Percentiles rank a stretch among this genome's conserved stretches.
phyloP scores from a whole-genome alignment of 2,888 invertebrate genomes.

The Cheilosia grossa region DNA sequence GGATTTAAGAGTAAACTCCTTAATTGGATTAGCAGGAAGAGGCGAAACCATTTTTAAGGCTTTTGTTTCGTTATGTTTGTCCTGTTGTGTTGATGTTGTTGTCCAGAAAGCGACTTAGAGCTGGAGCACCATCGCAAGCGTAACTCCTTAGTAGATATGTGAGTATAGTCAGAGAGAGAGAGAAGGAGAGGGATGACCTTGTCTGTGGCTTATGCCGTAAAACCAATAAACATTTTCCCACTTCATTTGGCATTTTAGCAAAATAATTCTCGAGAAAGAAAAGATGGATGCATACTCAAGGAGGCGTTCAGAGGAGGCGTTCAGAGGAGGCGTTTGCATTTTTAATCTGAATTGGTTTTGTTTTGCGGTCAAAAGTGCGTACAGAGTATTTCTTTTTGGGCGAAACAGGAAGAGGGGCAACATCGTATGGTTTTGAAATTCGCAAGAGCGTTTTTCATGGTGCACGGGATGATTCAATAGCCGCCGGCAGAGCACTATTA shows the following conservation, averaged over 20 bases:
- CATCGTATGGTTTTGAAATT: too few species aligned
- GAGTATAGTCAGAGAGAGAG: neutral
- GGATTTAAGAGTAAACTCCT: conserved; percentile 68
- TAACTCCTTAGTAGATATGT: too few species aligned
- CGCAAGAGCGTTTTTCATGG: too few species aligned
- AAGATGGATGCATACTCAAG: conserved; percentile 25
- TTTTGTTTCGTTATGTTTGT: conserved; percentile 33
- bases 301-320: conserved; percentile 52
- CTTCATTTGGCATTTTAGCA: conserved; percentile 67
- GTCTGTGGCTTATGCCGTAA: conserved; percentile 71
- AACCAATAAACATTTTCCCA: conserved; percentile 74
- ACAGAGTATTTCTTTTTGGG: neutral
- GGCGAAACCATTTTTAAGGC: conserved; percentile 58
- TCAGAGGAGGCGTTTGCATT: conserved; percentile 69
- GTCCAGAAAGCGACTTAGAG: neutral
- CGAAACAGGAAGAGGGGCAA: too few species aligned
- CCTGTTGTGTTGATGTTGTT: conserved; percentile 50
- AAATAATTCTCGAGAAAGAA: conserved; percentile 33
- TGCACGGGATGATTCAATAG: too few species aligned
- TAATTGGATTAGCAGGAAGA: conserved; percentile 73
- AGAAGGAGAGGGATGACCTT: conserved; percentile 60
- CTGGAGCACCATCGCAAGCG: neutral
- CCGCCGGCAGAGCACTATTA: too few species aligned
- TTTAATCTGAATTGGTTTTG: conserved; percentile 68
- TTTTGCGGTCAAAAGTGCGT: conserved; percentile 59